These are phyloP conservation scores for Coturnix japonica DNA, from an alignment of 2,113 vertebrate genomes.

Conservation along the genomic window DNA sequence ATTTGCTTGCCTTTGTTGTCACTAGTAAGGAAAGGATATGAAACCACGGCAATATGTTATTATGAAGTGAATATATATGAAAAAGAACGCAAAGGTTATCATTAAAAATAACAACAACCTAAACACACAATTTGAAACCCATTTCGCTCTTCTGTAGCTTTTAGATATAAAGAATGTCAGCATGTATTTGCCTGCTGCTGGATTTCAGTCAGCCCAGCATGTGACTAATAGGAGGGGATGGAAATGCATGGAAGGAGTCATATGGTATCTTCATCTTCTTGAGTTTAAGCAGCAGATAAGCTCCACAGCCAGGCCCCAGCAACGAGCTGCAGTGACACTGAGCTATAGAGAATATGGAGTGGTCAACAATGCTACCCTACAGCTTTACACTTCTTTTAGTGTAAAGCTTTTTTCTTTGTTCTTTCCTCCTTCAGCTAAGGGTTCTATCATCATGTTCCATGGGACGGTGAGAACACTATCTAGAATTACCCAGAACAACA, in stretches of 20 bases:
- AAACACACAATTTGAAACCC: neutral
- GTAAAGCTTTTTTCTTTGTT: too few species aligned
- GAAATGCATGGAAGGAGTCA: neutral
- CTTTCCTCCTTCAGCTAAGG: neutral
- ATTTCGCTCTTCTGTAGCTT: neutral
- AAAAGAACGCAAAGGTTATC: neutral
- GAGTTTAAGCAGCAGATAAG: neutral
- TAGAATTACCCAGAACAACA: conserved; percentile 12
- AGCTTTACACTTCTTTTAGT: neutral
- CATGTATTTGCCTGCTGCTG: neutral
- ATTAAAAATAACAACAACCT: neutral
- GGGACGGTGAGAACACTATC: neutral
- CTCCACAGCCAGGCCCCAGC: neutral
- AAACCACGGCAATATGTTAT: neutral
- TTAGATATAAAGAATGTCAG: neutral
- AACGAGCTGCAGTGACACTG: neutral
- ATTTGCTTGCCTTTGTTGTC: neutral
- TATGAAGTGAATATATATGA: neutral
- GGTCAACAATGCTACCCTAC: neutral
- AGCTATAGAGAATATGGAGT: neutral
- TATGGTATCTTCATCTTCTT: neutral
- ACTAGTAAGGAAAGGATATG: neutral
- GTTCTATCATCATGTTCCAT: neutral
- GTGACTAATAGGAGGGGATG: neutral
- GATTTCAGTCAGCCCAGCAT: neutral